phyloP scores from a whole-genome alignment of 2,888 invertebrate genomes.

The Geophilus truncorum region DNA sequence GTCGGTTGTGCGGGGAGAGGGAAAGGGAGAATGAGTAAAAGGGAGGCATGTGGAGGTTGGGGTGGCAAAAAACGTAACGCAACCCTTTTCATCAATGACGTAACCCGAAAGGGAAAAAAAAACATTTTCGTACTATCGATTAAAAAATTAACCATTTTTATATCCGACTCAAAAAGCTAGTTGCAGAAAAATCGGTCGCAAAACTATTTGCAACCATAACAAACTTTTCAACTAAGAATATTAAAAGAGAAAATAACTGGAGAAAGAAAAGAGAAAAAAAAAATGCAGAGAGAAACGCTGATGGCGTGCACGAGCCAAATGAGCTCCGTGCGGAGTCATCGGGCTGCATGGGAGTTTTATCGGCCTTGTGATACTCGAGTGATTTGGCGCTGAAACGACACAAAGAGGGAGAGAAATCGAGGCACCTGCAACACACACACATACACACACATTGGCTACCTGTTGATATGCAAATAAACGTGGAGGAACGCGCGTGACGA shows the following conservation, averaged over 20 bases:
- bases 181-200: not conserved
- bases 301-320: not conserved
- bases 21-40: not conserved
- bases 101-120: not conserved
- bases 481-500: slow-evolving; percentile 4
- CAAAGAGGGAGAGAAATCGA: not conserved
- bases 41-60: not conserved
- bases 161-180: not conserved
- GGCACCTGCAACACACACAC: slow-evolving; percentile 1
- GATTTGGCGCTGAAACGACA: slow-evolving; percentile 10
- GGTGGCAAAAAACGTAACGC: not conserved
- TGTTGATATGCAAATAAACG: slow-evolving; percentile 10
- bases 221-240: not conserved
- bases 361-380: not conserved
- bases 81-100: slow-evolving; percentile 16
- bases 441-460: not conserved
- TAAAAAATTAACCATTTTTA: not conserved
- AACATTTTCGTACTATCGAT: no score
- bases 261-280: not conserved
- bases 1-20: not conserved
- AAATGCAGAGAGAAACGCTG: not conserved
- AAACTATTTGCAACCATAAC: not conserved
- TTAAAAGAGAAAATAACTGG: not conserved
- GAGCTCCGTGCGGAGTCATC: slow-evolving; percentile 10
- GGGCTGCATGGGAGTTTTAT: slow-evolving; percentile 5